Base-by-base conservation (phyloP, 2,113 vertebrate species). In the Ageneiosus marmoratus region DNA sequence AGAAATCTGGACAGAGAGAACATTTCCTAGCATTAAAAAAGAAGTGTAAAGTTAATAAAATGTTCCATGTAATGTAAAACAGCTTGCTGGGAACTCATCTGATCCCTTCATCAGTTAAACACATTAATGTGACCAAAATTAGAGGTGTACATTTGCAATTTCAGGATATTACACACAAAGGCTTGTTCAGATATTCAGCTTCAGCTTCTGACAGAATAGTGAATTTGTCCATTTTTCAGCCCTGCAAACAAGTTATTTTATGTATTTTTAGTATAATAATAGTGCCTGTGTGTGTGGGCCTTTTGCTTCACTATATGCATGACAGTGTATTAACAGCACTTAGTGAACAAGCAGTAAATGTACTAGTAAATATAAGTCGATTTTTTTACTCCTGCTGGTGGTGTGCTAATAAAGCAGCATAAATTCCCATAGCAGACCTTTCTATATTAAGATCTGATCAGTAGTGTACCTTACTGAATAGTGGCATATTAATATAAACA, bases 341-440 rank as follows among this genome's bases (percentile, higher is more conserved):
- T 20, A 12, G 4, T 70, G 22, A 70, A n/a, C 37, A 37, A 46
- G 5, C 44, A 70, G 67, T 0, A 12, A 44, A 46, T 70, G 10
- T n/a, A 22, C 37, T 41, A 41, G 37, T 41, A 24, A n/a, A 0
- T 46, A 5, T 72, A 27, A 48, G 24, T 8, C 8, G 62, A 6
- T 22, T 46, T 41, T 44, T 20, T 81, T 46, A 55, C 69, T 48
- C 41, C 67, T 81, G 41, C 80, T 74, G 67, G 67, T 81, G 58
- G 15, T 48, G 24, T 48, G 9, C 1, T 24, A 50, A 9, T 65
- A 79, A 65, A 50, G 41, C 77, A 79, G 27, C 27, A 46, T 32
- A 32, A 50, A 44, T 32, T 63, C 1, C 27, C 32, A 44, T 4
- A 60, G 37, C n/a, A 41, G 53, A n/a, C 6, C 11, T 16, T 60